Percentiles rank a stretch among this genome's conserved stretches.
Conservation (phyloP, 2,888 invertebrate species). For the Meiosimyza platycephala region DNA sequence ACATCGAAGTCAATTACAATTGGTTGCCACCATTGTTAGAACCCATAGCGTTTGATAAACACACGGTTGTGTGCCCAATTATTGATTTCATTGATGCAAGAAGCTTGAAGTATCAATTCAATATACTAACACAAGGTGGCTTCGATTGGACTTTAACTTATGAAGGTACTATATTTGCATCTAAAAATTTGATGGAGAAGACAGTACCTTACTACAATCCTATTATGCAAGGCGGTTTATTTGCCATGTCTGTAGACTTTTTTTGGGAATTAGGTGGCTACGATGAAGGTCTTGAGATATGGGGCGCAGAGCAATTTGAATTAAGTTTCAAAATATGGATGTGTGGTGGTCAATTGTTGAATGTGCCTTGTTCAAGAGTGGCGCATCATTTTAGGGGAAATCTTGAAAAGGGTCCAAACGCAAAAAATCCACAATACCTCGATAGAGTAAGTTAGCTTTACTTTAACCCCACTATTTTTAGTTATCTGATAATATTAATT, state of each 20-base stretch:
- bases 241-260: conserved; percentile 91
- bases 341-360: conserved; percentile 92
- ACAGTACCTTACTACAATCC: conserved; percentile 77
- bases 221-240: conserved; percentile 97
- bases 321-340: conserved; percentile 98
- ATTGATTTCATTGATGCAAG: conserved; percentile 89
- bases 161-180: conserved; percentile 70
- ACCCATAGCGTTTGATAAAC: conserved; percentile 87
- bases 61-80: conserved; percentile 93
- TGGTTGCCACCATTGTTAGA: conserved; percentile 93
- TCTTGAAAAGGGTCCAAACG: conserved; percentile 90
- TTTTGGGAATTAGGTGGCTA: conserved; percentile 98
- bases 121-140: conserved; percentile 71
- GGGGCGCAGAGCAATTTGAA: conserved; percentile 99
- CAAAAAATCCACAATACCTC: conserved; percentile 90
- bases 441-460: conserved; percentile 35
- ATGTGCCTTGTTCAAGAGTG: conserved; percentile 93
- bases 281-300: conserved; percentile 92
- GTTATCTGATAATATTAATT: not conserved
- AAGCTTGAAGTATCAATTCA: no score
- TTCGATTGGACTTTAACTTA: conserved; percentile 99
- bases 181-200: conserved; percentile 59
- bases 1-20: conserved; percentile 90
- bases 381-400: conserved; percentile 93
- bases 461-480: no score